Conservation (phyloP, 2,113 vertebrate species). For the Rissa tridactyla region DNA sequence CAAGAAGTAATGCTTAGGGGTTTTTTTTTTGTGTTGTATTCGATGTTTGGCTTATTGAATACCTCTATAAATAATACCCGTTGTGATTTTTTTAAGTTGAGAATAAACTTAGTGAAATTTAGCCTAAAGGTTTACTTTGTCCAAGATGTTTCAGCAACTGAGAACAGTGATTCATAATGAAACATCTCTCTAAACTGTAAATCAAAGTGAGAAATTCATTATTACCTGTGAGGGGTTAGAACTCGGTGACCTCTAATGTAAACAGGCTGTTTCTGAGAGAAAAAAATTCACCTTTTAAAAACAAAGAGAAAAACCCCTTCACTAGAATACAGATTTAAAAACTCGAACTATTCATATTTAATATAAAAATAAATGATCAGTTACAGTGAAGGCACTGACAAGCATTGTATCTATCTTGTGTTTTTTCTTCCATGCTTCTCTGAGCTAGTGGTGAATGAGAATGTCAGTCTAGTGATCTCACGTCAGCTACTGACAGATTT, state of each 20-base stretch:
- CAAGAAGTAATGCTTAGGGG: background rate
- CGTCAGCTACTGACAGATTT: slow-evolving; percentile 96
- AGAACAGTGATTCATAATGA: background rate
- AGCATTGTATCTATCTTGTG: background rate
- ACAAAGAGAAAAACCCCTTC: background rate
- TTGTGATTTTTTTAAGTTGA: background rate
- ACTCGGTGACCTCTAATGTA: background rate
- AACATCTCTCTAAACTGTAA: background rate
- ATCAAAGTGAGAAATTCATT: background rate
- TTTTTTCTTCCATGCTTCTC: background rate
- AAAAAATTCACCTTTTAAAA: background rate
- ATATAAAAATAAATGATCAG: background rate
- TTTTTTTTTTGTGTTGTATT: background rate
- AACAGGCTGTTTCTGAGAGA: background rate
- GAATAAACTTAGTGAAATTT: background rate
- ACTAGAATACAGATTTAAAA: background rate
- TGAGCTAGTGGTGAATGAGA: slow-evolving; percentile 94
- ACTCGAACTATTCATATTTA: background rate
- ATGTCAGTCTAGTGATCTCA: slow-evolving; percentile 97
- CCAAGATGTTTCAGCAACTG: background rate
- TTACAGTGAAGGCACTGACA: background rate
- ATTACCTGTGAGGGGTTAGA: background rate
- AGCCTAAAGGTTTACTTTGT: background rate
- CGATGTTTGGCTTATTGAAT: background rate
- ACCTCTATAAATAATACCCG: background rate